Evolutionary conservation across 1,140 invertebrate genomes (phyloP).

Genomic region (Macrotrachela quadricornifera): DNA sequence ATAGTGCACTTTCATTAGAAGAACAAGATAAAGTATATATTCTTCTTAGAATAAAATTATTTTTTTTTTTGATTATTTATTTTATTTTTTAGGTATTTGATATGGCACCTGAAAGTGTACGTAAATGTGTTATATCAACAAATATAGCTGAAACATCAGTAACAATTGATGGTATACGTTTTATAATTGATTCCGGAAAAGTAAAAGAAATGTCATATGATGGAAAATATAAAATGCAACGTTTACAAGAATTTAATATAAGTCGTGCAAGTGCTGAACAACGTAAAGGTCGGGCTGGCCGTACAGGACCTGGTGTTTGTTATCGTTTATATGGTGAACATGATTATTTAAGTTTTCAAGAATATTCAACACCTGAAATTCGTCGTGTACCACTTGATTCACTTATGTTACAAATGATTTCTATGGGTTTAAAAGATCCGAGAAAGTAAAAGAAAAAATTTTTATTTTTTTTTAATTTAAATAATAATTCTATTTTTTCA

Average conservation of each 20-base stretch:
- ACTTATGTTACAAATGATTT: slow-evolving; percentile 73
- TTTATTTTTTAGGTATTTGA: slow-evolving; percentile 57
- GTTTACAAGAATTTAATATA: slow-evolving; percentile 78
- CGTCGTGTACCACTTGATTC: slow-evolving; percentile 74
- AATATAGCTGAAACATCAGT: slow-evolving; percentile 98
- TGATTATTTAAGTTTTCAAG: slow-evolving; percentile 52
- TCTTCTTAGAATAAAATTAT: too few species aligned
- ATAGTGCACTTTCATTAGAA: slow-evolving; percentile 67
- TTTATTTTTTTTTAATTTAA: too few species aligned
- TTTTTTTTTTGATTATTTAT: not conserved
- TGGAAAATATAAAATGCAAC: slow-evolving; percentile 58
- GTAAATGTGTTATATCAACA: slow-evolving; percentile 95
- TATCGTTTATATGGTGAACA: slow-evolving; percentile 68
- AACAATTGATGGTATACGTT: slow-evolving; percentile 91
- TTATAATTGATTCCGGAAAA: slow-evolving; percentile 71
- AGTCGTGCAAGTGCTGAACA: slow-evolving; percentile 90
- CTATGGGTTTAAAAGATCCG: slow-evolving; percentile 72
- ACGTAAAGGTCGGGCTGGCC: slow-evolving; percentile 67
- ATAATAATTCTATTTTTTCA: not conserved
- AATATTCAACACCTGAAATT: slow-evolving; percentile 67
- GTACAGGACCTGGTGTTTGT: slow-evolving; percentile 30
- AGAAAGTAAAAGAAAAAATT: slow-evolving; percentile 26
- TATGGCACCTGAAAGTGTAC: slow-evolving; percentile 69
- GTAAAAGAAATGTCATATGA: slow-evolving; percentile 94
- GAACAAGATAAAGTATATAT: slow-evolving; percentile 85